Evolutionary conservation across 1,140 invertebrate species (phyloP), one percentile per base, ranked within the genome.

Genomic region (Drosophila asahinai): DNA sequence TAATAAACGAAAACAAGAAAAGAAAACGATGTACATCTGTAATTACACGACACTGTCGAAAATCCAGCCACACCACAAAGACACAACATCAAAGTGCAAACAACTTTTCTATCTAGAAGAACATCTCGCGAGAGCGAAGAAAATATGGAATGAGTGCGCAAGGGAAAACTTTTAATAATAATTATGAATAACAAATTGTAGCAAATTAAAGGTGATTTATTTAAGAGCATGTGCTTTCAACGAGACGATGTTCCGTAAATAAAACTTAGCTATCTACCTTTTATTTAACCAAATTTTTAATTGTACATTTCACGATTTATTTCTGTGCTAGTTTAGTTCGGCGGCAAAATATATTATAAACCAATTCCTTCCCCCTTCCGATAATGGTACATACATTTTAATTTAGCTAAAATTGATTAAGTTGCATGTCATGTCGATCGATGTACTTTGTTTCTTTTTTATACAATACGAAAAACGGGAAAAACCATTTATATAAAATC

Each of bases 141-240:
- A 30, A 66, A 38, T 40, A 48, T 43, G 38, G 17, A 77, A 19
- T 42, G 48, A 80, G 65, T 66, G 77, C 72, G 77, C 74, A 75
- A 61, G 80, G 80, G 75, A 74, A 61, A 77, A 77, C 65, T 67
- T 89, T 89, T 79, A 74, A 81, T 81, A 72, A 83, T 84, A 81
- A 87, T 81, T 89, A 87, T 81, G 63, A 84, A 66, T 84, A 89
- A 89, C 78, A 89, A 87, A 87, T 87, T 87, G 81, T 87, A 87
- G 84, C 84, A 78, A 87, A 87, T 84, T 87, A 84, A 87, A 78
- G 84, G 84, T 89, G 84, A 87, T 87, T 87, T 87, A 79, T 87
- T 87, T 75, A 89, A 76, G 63, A 89, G 77, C 84, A 84, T 59
- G 80, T 86, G 83, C 83, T 86, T 82, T 72, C 75, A 73, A 27